Conservation (phyloP, 1,140 invertebrate species). For the Augochlora pura region DNA sequence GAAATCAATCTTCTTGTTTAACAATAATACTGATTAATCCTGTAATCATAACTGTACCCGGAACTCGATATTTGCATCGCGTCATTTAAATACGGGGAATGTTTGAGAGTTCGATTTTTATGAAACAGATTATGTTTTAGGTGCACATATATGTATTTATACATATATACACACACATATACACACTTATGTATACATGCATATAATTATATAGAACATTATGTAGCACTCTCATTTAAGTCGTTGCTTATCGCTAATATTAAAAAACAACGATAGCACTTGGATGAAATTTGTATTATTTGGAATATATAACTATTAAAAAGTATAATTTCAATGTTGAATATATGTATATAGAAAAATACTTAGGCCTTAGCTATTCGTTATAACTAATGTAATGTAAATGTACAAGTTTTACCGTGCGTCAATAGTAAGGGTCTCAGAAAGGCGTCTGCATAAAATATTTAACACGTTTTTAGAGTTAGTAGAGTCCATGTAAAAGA, state of each 20-base stretch:
- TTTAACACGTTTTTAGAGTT: neutral
- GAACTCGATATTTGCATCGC: neutral
- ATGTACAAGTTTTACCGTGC: neutral
- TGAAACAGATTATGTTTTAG: no score
- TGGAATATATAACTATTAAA: no score
- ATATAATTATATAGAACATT: conserved; percentile 9
- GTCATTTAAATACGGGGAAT: neutral
- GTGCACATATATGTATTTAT: no score
- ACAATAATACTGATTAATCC: neutral
- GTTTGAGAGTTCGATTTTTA: neutral
- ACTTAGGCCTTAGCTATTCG: no score
- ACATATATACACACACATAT: no score
- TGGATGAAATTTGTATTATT: neutral
- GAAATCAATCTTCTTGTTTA: neutral
- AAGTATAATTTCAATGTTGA: neutral
- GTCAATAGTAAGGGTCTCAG: neutral
- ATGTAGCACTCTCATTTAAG: neutral
- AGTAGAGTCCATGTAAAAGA: no score
- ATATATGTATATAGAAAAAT: no score
- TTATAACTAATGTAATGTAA: neutral
- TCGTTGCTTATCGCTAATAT: neutral
- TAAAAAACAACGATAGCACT: neutral
- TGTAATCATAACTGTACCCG: no score
- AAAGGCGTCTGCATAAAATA: neutral
- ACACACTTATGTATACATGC: no score